Evolutionary conservation across 2,113 vertebrate species (phyloP).

Genomic region (Bolborhynchus lineola): DNA sequence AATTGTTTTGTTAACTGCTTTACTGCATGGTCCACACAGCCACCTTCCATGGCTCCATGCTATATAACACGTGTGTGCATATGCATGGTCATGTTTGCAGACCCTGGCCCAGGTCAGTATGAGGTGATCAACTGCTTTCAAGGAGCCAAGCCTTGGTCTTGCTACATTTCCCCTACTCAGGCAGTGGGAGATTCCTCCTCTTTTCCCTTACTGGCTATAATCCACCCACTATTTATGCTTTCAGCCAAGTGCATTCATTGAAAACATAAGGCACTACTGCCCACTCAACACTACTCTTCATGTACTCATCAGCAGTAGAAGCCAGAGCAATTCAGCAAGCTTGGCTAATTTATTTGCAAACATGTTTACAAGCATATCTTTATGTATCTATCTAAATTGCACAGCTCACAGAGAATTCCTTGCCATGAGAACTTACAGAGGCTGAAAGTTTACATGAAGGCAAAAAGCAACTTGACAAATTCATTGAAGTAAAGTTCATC

Average conservation of each 20-base stretch:
- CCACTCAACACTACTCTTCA: neutral
- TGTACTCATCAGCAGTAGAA: neutral
- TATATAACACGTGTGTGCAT: neutral
- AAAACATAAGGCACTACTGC: slow-evolving; percentile 40
- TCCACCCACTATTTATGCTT: slow-evolving; percentile 18
- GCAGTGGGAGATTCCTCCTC: neutral
- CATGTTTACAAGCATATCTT: neutral
- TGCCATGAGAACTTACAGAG: neutral
- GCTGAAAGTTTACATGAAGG: neutral
- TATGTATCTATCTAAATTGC: neutral
- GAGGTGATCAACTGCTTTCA: neutral
- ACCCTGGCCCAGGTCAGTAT: neutral
- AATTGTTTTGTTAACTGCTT: neutral
- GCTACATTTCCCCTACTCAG: neutral
- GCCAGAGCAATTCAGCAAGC: neutral
- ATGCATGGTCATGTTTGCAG: neutral
- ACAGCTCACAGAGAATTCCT: neutral
- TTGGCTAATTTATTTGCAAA: slow-evolving; percentile 7
- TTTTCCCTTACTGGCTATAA: neutral
- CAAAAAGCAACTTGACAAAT: neutral
- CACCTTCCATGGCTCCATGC: neutral
- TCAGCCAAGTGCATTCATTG: neutral
- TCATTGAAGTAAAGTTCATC: neutral
- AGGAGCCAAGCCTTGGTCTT: neutral
- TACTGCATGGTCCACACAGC: neutral